Percentiles rank a stretch among this genome's conserved stretches.
Evolutionary conservation across 1,140 invertebrate genomes (phyloP).

Genomic region (Saccostrea glomerata): DNA sequence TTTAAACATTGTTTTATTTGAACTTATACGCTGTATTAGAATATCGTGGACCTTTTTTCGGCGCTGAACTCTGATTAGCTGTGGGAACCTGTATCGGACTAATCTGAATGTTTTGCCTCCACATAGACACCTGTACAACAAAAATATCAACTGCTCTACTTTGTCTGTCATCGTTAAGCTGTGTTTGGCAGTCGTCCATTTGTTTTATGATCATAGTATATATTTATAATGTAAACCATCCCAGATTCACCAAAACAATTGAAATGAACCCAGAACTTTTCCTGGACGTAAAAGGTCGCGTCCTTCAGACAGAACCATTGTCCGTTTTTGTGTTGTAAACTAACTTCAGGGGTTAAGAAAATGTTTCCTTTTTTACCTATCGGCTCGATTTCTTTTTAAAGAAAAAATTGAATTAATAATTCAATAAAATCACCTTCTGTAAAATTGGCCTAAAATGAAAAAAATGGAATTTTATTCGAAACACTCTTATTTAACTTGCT

Average conservation of each 20-base stretch:
- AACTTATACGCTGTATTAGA: neutral
- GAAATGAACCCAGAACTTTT: neutral
- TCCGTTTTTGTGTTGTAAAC: neutral
- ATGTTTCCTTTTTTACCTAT: no score
- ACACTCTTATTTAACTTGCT: no score
- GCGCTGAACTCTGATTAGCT: neutral
- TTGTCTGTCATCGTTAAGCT: conserved; percentile 18
- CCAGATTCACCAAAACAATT: conserved; percentile 8
- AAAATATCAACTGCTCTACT: conserved; percentile 1
- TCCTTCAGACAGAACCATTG: neutral
- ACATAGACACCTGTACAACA: conserved; percentile 22
- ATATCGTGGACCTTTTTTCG: neutral
- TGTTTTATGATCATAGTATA: conserved; percentile 32
- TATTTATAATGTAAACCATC: conserved; percentile 27
- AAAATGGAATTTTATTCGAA: no score
- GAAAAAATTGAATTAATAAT: no score
- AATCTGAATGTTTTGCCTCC: conserved; percentile 6
- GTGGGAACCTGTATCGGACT: neutral
- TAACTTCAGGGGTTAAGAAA: no score
- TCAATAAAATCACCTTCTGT: no score
- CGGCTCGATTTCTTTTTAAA: no score
- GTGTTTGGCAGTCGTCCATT: conserved; percentile 24
- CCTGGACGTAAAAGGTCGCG: neutral
- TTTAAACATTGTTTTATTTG: neutral
- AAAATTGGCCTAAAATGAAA: no score